Conservation (phyloP, 2,113 vertebrate species). For the Lamprologus callipterus region DNA sequence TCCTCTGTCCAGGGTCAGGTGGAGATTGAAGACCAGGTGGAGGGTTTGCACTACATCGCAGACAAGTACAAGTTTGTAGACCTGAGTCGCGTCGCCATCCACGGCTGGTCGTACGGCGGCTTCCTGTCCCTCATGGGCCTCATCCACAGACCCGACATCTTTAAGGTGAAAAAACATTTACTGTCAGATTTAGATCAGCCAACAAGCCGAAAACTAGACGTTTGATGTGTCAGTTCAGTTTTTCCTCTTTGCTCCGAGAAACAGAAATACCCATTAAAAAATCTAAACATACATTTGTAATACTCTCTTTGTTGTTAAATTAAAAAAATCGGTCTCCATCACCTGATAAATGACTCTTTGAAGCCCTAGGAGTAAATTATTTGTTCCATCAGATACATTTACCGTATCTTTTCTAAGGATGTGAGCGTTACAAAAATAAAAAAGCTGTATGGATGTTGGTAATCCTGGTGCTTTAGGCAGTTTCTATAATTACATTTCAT, state of each 20-base stretch:
- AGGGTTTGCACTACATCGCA: slow-evolving; percentile 87
- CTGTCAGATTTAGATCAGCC: background rate
- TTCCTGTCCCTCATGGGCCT: slow-evolving; percentile 96
- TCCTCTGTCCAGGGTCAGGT: slow-evolving; percentile 79
- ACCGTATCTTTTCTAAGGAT: background rate
- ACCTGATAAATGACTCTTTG: background rate
- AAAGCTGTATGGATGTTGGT: background rate
- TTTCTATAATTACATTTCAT: background rate
- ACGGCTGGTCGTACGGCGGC: slow-evolving; percentile 95
- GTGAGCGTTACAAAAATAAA: background rate
- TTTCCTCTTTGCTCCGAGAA: background rate
- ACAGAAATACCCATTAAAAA: background rate
- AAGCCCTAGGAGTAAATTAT: background rate
- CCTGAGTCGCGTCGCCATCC: slow-evolving; percentile 88
- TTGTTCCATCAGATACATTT: background rate
- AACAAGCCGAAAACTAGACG: background rate
- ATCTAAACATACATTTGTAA: background rate
- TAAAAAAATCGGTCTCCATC: background rate
- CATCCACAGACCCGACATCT: slow-evolving; percentile 85
- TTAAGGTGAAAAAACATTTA: slow-evolving; percentile 77
- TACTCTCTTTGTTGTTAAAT: background rate
- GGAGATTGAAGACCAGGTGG: slow-evolving; percentile 96
- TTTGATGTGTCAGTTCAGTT: background rate
- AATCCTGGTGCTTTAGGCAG: background rate
- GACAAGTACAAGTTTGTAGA: slow-evolving; percentile 91